These are phyloP conservation scores for Vespertilio murinus DNA, from an alignment of 2,797 vertebrate species.

Conservation along the genomic window DNA sequence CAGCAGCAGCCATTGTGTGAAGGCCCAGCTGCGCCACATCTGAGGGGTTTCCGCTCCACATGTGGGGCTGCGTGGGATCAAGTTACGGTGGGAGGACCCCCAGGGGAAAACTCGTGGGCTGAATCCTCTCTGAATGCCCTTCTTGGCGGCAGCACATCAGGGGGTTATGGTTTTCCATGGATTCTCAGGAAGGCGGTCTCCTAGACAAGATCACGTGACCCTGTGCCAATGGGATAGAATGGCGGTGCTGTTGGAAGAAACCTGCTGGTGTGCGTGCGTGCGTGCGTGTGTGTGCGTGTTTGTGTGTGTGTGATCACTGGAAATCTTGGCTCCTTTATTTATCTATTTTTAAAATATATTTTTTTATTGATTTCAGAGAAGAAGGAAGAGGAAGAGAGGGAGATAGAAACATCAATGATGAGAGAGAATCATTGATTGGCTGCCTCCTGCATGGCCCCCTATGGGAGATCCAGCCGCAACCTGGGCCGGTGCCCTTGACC, in stretches of 20 bases:
- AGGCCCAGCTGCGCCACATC: not conserved
- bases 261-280: not conserved
- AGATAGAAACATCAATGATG: no score
- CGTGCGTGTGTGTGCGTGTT: not conserved
- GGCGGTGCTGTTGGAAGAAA: not conserved
- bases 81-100: not conserved
- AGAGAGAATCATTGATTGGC: no score
- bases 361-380: no score
- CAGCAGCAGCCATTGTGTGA: not conserved
- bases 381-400: no score
- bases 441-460: no score
- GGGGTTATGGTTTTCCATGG: accelerated
- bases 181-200: not conserved
- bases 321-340: no score
- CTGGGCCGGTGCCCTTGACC: no score
- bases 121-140: not conserved
- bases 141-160: no score
- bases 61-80: not conserved
- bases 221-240: not conserved
- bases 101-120: not conserved
- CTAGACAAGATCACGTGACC: not conserved
- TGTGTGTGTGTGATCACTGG: no score
- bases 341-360: no score
- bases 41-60: not conserved
- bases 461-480: no score